Conservation (phyloP, 2,113 vertebrate species). For the Grammatotria lemairii region DNA sequence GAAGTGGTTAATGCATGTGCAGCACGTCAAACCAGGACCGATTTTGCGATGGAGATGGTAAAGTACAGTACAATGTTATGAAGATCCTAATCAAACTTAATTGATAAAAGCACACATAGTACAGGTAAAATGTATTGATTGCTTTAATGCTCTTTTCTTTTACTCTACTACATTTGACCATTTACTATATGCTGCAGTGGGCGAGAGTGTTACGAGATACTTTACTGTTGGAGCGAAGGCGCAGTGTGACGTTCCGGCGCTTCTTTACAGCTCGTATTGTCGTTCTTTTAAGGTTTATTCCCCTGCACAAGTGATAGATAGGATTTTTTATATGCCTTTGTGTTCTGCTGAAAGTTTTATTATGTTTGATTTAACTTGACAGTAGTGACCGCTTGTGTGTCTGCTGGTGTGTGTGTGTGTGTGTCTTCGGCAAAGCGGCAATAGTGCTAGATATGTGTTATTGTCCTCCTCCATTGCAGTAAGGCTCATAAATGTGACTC, state of each 20-base stretch:
- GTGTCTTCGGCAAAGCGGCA: neutral
- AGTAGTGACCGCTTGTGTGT: neutral
- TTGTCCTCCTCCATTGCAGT: conserved; percentile 41
- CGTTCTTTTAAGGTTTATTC: conserved; percentile 35
- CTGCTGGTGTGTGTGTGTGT: neutral
- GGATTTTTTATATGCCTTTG: conserved; percentile 25
- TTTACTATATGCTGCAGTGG: neutral
- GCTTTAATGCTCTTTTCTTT: neutral
- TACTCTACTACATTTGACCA: neutral
- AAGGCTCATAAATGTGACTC: conserved; percentile 58
- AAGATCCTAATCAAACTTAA: neutral
- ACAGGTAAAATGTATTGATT: neutral
- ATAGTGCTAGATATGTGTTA: conserved; percentile 19
- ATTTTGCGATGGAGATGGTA: neutral
- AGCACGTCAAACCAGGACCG: neutral
- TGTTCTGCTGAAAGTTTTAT: conserved; percentile 1
- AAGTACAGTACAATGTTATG: neutral
- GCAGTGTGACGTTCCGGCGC: neutral
- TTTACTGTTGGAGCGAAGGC: neutral
- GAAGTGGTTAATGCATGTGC: neutral
- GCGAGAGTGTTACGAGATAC: neutral
- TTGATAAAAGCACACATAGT: neutral
- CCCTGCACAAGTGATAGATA: conserved; percentile 22
- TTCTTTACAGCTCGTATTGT: conserved; percentile 17
- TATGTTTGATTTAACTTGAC: conserved; percentile 33